These are phyloP conservation scores for Dicaeum eximium DNA, from an alignment of 2,113 vertebrate species.

Conservation along the genomic window DNA sequence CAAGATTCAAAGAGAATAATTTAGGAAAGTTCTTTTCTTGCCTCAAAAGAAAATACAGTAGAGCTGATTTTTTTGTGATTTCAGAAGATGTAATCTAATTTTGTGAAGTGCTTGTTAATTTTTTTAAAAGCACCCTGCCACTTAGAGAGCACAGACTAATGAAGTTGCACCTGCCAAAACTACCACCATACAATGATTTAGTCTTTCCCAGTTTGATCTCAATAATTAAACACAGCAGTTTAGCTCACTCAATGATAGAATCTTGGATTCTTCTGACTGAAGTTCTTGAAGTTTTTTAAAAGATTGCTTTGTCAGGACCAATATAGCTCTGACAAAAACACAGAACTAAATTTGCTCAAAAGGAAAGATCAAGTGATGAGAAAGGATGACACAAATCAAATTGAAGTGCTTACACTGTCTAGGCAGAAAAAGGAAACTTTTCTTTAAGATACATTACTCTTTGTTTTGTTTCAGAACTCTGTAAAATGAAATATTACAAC, in stretches of 20 bases:
- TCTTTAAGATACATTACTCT: neutral
- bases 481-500: neutral
- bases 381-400: neutral
- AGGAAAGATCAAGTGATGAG: neutral
- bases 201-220: neutral
- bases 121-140: neutral
- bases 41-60: neutral
- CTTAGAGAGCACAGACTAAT: neutral
- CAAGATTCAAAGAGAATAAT: neutral
- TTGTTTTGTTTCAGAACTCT: neutral
- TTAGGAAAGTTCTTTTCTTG: neutral
- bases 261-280: neutral
- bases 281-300: neutral
- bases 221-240: neutral
- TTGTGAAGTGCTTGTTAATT: neutral
- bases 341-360: neutral
- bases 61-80: neutral
- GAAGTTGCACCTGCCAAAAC: neutral
- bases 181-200: neutral
- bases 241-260: neutral
- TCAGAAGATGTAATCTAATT: neutral
- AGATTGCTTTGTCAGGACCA: neutral
- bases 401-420: neutral
- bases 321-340: neutral
- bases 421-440: neutral